Conservation (phyloP, 92 coral and sea anemone species). For the Epizoanthus scotinus region DNA sequence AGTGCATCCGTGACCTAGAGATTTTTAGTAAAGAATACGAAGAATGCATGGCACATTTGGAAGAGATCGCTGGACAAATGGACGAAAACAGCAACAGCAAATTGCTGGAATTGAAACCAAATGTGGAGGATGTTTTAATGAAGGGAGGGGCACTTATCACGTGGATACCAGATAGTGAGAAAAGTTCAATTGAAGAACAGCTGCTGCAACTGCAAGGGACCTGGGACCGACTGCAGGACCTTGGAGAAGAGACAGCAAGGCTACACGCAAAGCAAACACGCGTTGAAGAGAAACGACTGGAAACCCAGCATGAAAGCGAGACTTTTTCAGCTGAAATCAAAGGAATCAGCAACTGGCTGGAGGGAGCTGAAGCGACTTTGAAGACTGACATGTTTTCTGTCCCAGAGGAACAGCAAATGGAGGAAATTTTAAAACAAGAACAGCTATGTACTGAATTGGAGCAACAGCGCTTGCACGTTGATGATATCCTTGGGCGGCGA, state of each 20-base stretch:
- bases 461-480: constrained; percentile 63
- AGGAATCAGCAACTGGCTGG: constrained; percentile 74
- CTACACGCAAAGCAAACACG: constrained; percentile 53
- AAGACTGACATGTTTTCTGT: constrained; percentile 83
- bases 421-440: constrained; percentile 79
- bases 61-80: constrained; percentile 40
- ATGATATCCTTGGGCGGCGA: constrained; percentile 57
- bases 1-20: constrained; percentile 66
- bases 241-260: constrained; percentile 61
- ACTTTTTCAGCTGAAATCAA: constrained; percentile 56
- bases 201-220: constrained; percentile 64
- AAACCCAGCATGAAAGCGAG: constrained; percentile 38
- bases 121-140: constrained; percentile 68
- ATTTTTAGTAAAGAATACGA: constrained; percentile 62
- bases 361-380: constrained; percentile 67
- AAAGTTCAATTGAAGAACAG: constrained; percentile 60
- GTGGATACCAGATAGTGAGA: constrained; percentile 66
- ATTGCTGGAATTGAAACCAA: constrained; percentile 28
- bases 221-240: constrained; percentile 70
- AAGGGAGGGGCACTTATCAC: constrained; percentile 62
- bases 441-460: constrained; percentile 72
- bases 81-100: constrained; percentile 24
- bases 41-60: constrained; percentile 61
- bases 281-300: constrained; percentile 51
- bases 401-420: constrained; percentile 90